These are phyloP conservation scores for Oreotrochilus melanogaster DNA, from an alignment of 2,113 vertebrate genomes.

Conservation along the genomic window DNA sequence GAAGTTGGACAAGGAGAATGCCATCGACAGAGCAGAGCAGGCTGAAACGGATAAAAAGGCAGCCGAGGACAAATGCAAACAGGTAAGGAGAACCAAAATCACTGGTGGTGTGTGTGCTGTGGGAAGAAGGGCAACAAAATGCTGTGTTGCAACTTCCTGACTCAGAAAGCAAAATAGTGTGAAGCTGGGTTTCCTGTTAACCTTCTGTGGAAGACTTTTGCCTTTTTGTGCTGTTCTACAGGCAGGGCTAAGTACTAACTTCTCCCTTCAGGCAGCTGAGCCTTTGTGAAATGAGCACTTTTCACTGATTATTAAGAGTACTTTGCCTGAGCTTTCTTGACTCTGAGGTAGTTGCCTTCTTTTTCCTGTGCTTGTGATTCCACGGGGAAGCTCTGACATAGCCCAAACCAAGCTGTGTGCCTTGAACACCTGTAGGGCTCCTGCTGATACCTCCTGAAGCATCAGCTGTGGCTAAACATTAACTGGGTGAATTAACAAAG, in stretches of 20 bases:
- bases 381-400: not conserved
- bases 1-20: slow-evolving; percentile 95
- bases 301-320: not conserved
- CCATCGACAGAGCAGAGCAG: slow-evolving; percentile 92
- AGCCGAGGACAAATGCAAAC: slow-evolving; percentile 91
- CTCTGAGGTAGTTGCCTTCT: not conserved
- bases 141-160: not conserved
- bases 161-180: not conserved
- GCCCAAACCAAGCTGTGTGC: not conserved
- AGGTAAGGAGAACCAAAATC: slow-evolving; percentile 78
- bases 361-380: not conserved
- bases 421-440: not conserved
- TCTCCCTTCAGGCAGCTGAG: not conserved
- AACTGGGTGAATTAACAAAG: not conserved
- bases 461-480: not conserved
- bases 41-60: slow-evolving; percentile 91
- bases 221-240: not conserved
- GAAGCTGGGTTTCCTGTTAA: not conserved
- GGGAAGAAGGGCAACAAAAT: not conserved
- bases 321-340: not conserved
- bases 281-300: not conserved
- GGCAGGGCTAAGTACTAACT: not conserved
- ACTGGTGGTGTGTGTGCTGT: not conserved
- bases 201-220: not conserved
- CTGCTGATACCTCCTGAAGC: not conserved